Evolutionary conservation across 2,113 vertebrate genomes (phyloP).

Genomic region (Phrynosoma blainvillii): DNA sequence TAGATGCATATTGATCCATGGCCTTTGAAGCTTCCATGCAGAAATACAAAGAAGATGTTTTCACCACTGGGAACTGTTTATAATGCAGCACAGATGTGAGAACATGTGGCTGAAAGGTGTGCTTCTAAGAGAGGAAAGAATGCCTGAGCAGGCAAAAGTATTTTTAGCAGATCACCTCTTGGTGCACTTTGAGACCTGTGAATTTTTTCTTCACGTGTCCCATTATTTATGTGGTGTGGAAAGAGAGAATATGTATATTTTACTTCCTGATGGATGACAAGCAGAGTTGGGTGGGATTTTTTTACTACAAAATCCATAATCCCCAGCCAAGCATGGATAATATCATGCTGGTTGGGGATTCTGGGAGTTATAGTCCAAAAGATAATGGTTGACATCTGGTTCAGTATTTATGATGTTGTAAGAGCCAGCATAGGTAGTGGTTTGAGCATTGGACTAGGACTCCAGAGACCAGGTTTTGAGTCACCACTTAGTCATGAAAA

Average conservation of each 20-base stretch:
- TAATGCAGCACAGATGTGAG: neutral
- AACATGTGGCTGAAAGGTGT: neutral
- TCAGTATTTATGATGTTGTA: too few species aligned
- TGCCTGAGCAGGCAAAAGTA: neutral
- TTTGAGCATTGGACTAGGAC: too few species aligned
- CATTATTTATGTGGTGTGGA: neutral
- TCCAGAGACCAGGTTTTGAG: too few species aligned
- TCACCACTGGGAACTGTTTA: constrained; percentile 5
- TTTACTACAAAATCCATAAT: neutral
- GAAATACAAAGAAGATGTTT: constrained; percentile 11
- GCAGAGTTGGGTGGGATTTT: neutral
- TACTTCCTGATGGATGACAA: neutral
- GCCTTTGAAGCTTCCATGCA: neutral
- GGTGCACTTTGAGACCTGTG: neutral
- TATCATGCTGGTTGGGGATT: too few species aligned
- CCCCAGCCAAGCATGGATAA: too few species aligned
- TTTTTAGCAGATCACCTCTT: neutral
- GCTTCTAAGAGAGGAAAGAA: neutral
- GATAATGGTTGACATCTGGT: too few species aligned
- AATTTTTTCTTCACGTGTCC: neutral
- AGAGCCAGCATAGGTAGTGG: too few species aligned
- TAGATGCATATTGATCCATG: fast-evolving
- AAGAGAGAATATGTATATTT: neutral
- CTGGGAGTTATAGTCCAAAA: too few species aligned
- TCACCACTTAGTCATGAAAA: too few species aligned